These are phyloP conservation scores for Etheostoma nigrum DNA, from an alignment of 2,797 vertebrate genomes.

Conservation along the genomic window DNA sequence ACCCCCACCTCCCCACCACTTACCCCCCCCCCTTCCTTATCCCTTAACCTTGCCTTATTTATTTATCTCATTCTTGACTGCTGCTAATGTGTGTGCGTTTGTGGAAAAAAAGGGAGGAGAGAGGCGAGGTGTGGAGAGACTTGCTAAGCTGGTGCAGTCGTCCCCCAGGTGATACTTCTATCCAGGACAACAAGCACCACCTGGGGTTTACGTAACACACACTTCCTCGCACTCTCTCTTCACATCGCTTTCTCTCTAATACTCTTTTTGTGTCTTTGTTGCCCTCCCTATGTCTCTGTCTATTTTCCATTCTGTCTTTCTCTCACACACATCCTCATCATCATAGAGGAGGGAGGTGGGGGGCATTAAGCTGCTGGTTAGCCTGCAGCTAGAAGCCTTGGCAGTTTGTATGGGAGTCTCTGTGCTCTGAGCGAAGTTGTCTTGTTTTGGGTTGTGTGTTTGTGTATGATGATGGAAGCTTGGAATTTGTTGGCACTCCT, in stretches of 20 bases:
- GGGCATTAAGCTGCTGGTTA: conserved; percentile 31
- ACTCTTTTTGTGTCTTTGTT: conserved; percentile 42
- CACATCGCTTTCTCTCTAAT: conserved; percentile 52
- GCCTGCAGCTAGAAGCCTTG: conserved; percentile 45
- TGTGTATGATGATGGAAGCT: conserved; percentile 38
- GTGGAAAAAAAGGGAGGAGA: conserved; percentile 12
- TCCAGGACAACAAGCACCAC: conserved; percentile 87
- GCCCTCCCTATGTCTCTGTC: conserved; percentile 38
- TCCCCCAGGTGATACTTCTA: conserved; percentile 82
- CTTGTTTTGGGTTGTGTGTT: conserved; percentile 36
- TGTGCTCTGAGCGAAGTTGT: conserved; percentile 10
- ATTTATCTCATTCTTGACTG: conserved; percentile 13
- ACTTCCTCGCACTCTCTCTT: conserved; percentile 31
- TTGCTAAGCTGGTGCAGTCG: conserved; percentile 67
- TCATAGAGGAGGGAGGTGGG: neutral
- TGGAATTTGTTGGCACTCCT: conserved; percentile 41
- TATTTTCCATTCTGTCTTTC: conserved; percentile 37
- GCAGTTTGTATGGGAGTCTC: conserved; percentile 39
- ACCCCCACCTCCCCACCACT: neutral
- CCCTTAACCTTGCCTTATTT: conserved; percentile 10
- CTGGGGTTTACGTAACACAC: conserved; percentile 79
- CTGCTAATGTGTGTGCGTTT: conserved; percentile 9
- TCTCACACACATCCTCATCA: conserved; percentile 19
- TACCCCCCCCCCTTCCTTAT: neutral
- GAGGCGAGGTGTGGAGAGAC: conserved; percentile 52